These are phyloP conservation scores for Eudorcas thomsonii DNA, from an alignment of 2,113 vertebrate genomes.

Conservation along the genomic window DNA sequence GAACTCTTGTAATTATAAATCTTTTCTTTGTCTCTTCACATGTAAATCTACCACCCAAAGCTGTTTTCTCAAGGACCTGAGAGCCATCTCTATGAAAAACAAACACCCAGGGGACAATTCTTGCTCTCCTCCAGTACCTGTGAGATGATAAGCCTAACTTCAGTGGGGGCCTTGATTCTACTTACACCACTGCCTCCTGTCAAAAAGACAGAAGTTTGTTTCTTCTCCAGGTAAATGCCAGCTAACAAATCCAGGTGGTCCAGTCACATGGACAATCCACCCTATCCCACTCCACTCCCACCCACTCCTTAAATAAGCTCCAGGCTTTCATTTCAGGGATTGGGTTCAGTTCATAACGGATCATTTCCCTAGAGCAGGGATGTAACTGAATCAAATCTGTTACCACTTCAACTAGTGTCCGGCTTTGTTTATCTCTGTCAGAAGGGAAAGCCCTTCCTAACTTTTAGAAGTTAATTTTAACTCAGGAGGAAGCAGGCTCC, in stretches of 20 bases:
- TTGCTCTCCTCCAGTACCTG: neutral
- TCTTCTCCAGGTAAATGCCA: neutral
- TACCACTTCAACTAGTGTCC: accelerated
- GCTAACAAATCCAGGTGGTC: neutral
- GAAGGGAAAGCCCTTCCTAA: neutral
- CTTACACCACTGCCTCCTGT: too few relatives aligned
- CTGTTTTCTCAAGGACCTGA: neutral
- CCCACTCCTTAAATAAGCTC: accelerated
- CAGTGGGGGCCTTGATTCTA: accelerated
- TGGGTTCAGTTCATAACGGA: accelerated
- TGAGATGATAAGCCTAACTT: too few relatives aligned
- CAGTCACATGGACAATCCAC: accelerated
- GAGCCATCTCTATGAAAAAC: neutral
- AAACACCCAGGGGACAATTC: too few relatives aligned
- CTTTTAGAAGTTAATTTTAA: neutral
- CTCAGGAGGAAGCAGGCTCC: neutral
- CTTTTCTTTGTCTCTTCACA: neutral
- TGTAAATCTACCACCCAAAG: neutral
- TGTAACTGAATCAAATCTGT: neutral
- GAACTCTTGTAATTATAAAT: neutral
- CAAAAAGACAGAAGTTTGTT: neutral
- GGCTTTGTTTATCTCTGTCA: neutral
- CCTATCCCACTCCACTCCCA: neutral
- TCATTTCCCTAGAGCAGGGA: accelerated
- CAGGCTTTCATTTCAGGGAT: neutral